These are phyloP conservation scores for Plectropomus leopardus DNA, from an alignment of 2,113 vertebrate species.

Conservation along the genomic window DNA sequence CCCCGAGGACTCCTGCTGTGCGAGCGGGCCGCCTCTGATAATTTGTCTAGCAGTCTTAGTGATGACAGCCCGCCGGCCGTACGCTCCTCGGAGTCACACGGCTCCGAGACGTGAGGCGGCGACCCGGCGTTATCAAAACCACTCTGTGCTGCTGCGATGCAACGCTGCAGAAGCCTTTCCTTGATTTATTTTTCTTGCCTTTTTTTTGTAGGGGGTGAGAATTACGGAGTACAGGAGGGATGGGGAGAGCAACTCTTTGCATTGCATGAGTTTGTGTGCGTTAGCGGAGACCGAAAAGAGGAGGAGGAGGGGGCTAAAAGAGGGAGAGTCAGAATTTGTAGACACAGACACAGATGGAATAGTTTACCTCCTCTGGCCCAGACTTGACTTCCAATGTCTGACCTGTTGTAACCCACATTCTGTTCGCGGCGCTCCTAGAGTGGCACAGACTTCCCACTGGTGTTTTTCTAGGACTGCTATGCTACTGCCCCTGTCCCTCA, in stretches of 20 bases:
- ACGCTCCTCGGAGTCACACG: conserved; percentile 54
- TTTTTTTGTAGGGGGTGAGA: conserved; percentile 47
- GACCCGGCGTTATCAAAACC: conserved; percentile 67
- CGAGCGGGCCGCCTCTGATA: conserved; percentile 73
- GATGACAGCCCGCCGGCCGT: conserved; percentile 79
- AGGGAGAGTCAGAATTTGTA: conserved; percentile 69
- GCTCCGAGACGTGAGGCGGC: conserved; percentile 50
- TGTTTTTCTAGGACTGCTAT: conserved; percentile 74
- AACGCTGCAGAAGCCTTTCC: conserved; percentile 66
- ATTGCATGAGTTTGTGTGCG: conserved; percentile 37
- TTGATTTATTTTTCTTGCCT: conserved; percentile 75
- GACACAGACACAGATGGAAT: conserved; percentile 87
- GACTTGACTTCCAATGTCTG: conserved; percentile 88
- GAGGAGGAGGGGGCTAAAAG: conserved; percentile 30
- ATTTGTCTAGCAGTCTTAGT: conserved; percentile 78
- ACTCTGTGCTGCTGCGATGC: conserved; percentile 56
- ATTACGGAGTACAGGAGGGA: conserved; percentile 22
- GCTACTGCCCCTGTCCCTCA: conserved; percentile 54
- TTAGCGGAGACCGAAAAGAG: conserved; percentile 35
- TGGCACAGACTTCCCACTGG: conserved; percentile 80
- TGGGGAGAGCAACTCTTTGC: conserved; percentile 38
- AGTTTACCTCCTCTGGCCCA: conserved; percentile 85
- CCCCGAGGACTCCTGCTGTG: conserved; percentile 58
- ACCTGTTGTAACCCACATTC: conserved; percentile 88
- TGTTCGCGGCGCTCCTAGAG: conserved; percentile 76